Conservation (phyloP, 2,113 vertebrate genomes). For the Dasyprocta punctata region DNA sequence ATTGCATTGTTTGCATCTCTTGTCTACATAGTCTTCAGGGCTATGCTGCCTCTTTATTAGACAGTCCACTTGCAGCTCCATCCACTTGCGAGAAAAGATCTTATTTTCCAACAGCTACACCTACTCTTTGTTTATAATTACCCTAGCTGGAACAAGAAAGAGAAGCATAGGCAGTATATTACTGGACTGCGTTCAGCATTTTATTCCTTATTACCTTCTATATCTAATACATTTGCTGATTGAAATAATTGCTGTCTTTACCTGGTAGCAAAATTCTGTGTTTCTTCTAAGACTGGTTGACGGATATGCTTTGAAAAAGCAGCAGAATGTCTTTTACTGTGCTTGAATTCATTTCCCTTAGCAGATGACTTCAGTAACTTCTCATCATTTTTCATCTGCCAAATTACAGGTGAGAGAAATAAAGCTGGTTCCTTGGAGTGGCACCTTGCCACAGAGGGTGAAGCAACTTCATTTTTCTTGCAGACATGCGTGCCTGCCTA, state of each 20-base stretch:
- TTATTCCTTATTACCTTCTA: background rate
- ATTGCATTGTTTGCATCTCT: background rate
- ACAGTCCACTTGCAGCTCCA: background rate
- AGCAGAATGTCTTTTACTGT: background rate
- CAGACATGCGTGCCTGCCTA: slow-evolving; percentile 82
- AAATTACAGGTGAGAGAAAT: slow-evolving; percentile 85
- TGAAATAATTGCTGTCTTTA: slow-evolving; percentile 45
- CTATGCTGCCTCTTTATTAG: background rate
- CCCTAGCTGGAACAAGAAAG: background rate
- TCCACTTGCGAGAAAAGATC: background rate
- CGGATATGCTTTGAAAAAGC: slow-evolving; percentile 30
- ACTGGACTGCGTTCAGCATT: background rate
- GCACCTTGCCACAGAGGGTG: slow-evolving; percentile 83
- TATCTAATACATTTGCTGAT: background rate
- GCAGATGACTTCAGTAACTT: slow-evolving; percentile 49
- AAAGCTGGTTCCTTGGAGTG: slow-evolving; percentile 85
- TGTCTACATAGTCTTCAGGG: background rate
- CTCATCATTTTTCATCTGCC: slow-evolving; percentile 64
- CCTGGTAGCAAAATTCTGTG: background rate
- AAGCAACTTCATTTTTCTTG: slow-evolving; percentile 86
- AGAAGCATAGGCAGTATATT: background rate
- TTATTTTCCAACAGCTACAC: background rate
- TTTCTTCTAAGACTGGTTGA: background rate
- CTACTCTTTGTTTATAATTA: background rate
- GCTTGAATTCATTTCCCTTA: background rate